A percentile compares a stretch with the other conserved stretches of the same genome.
These are phyloP conservation scores for Morinoia aosen DNA, from an alignment of 2,888 invertebrate species.

Conservation along the genomic window DNA sequence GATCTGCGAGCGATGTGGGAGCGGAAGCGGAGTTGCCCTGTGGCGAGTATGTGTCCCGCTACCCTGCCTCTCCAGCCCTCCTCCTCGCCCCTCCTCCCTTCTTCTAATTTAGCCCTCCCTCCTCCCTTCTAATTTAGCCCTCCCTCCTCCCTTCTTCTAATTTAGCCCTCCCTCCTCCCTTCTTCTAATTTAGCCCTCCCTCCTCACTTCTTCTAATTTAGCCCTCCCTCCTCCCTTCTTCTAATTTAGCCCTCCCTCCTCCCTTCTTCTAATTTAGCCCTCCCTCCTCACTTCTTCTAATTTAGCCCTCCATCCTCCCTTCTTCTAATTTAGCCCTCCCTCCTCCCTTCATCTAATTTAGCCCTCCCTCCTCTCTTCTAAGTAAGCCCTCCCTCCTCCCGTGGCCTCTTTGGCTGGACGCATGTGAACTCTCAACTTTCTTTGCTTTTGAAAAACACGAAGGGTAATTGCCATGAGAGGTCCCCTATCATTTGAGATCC, in stretches of 20 bases:
- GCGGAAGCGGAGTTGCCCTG: conserved; percentile 55
- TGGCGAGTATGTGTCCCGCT: background rate
- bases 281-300: no score
- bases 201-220: no score
- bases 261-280: no score
- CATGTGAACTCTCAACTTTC: background rate
- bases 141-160: no score
- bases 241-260: no score
- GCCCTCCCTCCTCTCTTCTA: no score
- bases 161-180: no score
- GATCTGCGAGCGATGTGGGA: conserved; percentile 36
- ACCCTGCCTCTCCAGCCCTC: background rate
- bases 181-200: no score
- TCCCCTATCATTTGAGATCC: background rate
- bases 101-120: background rate
- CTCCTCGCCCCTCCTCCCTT: background rate
- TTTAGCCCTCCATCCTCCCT: no score
- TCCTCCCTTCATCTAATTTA: no score
- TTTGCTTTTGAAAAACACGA: background rate
- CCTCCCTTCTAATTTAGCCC: no score
- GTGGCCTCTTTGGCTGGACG: background rate
- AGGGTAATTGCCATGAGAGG: background rate
- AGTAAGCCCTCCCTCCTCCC: background rate
- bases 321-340: background rate
- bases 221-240: no score